phyloP scores from a whole-genome alignment of 2,888 invertebrate genomes.

The Epinotia ramella region DNA sequence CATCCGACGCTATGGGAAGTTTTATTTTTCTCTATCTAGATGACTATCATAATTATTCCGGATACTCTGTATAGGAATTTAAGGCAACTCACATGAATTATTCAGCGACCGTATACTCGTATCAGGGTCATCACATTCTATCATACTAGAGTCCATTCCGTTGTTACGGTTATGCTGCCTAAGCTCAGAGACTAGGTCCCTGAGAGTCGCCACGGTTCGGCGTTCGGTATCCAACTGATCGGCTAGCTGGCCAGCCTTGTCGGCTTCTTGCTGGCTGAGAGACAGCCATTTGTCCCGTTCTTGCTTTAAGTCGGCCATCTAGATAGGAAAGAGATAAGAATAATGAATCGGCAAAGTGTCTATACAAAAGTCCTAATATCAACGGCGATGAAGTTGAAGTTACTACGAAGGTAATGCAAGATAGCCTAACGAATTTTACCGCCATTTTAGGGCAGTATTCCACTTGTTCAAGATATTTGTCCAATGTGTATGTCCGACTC shows the following conservation, averaged over 20 bases:
- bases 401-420: too few species aligned
- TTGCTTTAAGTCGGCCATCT: slow-evolving; percentile 78
- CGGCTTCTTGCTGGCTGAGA: slow-evolving; percentile 65
- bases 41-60: too few species aligned
- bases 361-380: too few species aligned
- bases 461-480: too few species aligned
- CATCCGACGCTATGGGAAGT: too few species aligned
- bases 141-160: slow-evolving; percentile 65
- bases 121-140: slow-evolving; percentile 78
- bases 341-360: neutral
- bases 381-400: too few species aligned
- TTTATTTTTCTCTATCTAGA: too few species aligned
- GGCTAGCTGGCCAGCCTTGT: slow-evolving; percentile 59
- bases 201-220: slow-evolving; percentile 59
- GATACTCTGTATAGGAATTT: neutral
- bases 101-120: slow-evolving; percentile 67
- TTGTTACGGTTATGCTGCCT: slow-evolving; percentile 70
- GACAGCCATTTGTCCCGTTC: slow-evolving; percentile 73
- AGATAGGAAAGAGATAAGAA: slow-evolving; percentile 46
- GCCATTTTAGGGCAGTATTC: too few species aligned
- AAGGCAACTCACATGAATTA: slow-evolving; percentile 69
- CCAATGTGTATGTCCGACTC: too few species aligned
- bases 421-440: too few species aligned
- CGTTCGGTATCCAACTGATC: slow-evolving; percentile 70
- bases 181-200: slow-evolving; percentile 69